Base-by-base conservation (phyloP, 2,888 invertebrate genomes). In the Drosophila nigritarsus region DNA sequence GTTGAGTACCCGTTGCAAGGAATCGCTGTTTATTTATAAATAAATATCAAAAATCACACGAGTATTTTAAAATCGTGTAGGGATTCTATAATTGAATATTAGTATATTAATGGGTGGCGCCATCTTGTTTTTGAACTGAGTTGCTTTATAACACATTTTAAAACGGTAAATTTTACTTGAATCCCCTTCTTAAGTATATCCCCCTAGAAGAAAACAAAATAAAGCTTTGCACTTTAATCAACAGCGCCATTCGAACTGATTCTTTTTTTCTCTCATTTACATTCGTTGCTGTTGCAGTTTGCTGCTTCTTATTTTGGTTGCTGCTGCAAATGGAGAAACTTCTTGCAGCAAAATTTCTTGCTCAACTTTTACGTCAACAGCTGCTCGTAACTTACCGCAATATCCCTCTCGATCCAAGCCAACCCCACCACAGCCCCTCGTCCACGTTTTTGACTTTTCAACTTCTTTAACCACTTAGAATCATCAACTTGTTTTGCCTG, bases 381-480 rank as follows among this genome's bases (percentile, higher is more conserved):
- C 83, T 85, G 88, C 67, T 85, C 54, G 62, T 67, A 67, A 73
- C 73, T 63, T 51, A 55, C 59, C 51, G 11, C 51, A 29, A 3
- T 27, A 8, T 27, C 9, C 24, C 30, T 24, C n/a, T 13, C 27
- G 13, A n/a, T 50, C 50, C 29, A 50, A 29, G 11, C n/a, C 50
- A n/a, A 29, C 50, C 18, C 18, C 38, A 18, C 3, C 13, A 7
- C 20, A 9, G 40, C 15, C 42, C 29, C 13, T 61, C 65, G 78
- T 84, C 82, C 82, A 79, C 24, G 80, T 78, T 83, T 83, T 73
- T 88, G 89, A 84, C 83, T 84, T 88, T 86, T 83, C 77, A 83
- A 80, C 89, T 83, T 88, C 83, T 83, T 88, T 84, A 88, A 84
- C 83, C 86, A 83, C 83, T 84, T 83, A 89, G 87, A 88, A 83